Evolutionary conservation across 2,888 invertebrate species (phyloP), one percentile per base, ranked within the genome.

Genomic region (Mesopsocus fuscifrons): DNA sequence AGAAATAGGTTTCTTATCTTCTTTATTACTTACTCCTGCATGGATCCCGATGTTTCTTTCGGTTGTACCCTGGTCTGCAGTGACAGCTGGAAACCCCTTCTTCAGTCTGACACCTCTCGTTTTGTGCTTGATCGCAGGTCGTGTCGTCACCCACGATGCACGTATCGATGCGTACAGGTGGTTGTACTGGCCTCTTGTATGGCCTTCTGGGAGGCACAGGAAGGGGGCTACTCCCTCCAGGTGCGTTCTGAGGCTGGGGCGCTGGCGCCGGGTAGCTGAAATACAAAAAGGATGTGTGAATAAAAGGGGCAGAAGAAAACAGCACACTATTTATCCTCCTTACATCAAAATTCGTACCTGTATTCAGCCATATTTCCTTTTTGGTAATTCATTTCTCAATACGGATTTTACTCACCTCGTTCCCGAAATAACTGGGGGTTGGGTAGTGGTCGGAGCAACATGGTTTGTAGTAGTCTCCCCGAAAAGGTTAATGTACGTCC

Each of bases 61-160:
- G 61, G 0, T 61, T 62, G 50, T 59, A 65, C 3, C 77, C 88
- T 3, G 88, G 82, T 45, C 83, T 66, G 55, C 89, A 89, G 49
- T 84, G 82, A 51, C 89, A 89, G 46, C 85, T 82, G 2, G 87
- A 88, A 1, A 89, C 85, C 2, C 87, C 80, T 46, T 68, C 69
- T 60, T 85, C 85, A 0, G 88, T 91, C 47, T 77, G 72, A 55
- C 91, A 91, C 42, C 77, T 76, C 57, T 91, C 91, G 54, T 85
- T 81, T 56, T 88, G 83, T 1, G 83, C 78, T 44, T 75, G 73
- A 54, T 89, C 88, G 52, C 91, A 91, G 0, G 91, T 89, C 1
- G 83, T 78, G 52, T 87, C 84, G 52, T 91, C 89, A 1, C 89
- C 91, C 0, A 91, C 89, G 16, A 91, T 89, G 53, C 91, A 91